Conservation (phyloP, 2,113 vertebrate species). For the Gymnogyps californianus region DNA sequence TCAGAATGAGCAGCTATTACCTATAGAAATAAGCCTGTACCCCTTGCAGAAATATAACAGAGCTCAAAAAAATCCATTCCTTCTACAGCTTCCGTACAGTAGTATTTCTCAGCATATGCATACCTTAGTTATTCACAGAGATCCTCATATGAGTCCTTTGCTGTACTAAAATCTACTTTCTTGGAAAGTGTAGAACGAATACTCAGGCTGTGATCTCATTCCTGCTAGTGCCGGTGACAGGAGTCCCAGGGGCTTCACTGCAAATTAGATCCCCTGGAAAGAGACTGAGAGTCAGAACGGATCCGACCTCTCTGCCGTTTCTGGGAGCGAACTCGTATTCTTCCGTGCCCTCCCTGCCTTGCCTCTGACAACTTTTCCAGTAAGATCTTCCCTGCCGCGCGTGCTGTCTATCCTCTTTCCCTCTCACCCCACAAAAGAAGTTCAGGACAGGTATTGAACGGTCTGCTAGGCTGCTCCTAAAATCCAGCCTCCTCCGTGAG, state of each 20-base stretch:
- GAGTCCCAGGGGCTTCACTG: conserved; percentile 46
- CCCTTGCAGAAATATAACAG: not conserved
- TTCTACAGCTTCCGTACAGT: not conserved
- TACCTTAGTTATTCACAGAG: not conserved
- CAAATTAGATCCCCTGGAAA: conserved; percentile 52
- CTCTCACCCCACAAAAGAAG: not conserved
- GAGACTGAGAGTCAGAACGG: not conserved
- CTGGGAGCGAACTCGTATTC: not conserved
- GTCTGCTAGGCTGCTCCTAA: not conserved
- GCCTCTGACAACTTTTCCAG: conserved; percentile 35
- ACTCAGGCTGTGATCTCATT: conserved; percentile 50
- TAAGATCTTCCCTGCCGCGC: not conserved
- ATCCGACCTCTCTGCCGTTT: conserved; percentile 14
- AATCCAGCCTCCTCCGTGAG: rapidly evolving
- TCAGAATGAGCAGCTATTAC: not conserved
- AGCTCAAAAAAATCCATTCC: not conserved
- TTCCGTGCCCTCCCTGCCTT: not conserved
- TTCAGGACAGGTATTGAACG: not conserved
- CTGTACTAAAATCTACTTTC: conserved; percentile 24
- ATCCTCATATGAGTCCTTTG: not conserved
- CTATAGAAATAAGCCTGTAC: not conserved
- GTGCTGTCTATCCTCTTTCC: not conserved
- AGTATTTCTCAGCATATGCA: not conserved
- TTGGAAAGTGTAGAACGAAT: not conserved
- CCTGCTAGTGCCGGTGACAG: not conserved